Evolutionary conservation across 2,888 invertebrate species (phyloP).

Genomic region (Heterodera filipjevi): DNA sequence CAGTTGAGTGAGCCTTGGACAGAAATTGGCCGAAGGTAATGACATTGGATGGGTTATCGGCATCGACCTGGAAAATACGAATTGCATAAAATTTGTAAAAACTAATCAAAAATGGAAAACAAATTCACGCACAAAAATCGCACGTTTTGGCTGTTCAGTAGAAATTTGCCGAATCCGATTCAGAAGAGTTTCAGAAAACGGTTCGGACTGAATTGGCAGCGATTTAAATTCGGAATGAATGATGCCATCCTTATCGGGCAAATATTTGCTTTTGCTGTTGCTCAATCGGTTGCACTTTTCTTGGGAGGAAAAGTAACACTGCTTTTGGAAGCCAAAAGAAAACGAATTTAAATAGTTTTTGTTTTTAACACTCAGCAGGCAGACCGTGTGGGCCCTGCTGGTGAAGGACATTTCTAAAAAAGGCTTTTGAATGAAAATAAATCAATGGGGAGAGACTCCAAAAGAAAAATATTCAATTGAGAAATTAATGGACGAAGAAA

Average conservation of each 20-base stretch:
- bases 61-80: conserved; percentile 35
- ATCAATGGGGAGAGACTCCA: too few species aligned
- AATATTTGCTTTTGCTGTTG: conserved; percentile 7
- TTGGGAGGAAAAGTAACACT: background rate
- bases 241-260: conserved; percentile 9
- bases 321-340: background rate
- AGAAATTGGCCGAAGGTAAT: conserved; percentile 32
- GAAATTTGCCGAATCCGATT: conserved; percentile 22
- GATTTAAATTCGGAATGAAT: conserved; percentile 29
- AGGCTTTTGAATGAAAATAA: too few species aligned
- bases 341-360: background rate
- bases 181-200: conserved; percentile 30
- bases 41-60: conserved; percentile 33
- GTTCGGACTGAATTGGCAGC: conserved; percentile 25
- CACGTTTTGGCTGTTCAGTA: conserved; percentile 24
- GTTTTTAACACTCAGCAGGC: background rate
- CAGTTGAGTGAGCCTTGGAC: conserved; percentile 21
- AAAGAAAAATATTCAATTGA: too few species aligned
- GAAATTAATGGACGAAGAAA: too few species aligned
- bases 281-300: background rate
- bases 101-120: background rate
- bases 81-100: too few species aligned
- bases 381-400: too few species aligned
- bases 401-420: too few species aligned
- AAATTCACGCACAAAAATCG: conserved; percentile 20